These are phyloP conservation scores for Oasisia sp. DNA, from an alignment of 2,888 invertebrate genomes.

Conservation along the genomic window DNA sequence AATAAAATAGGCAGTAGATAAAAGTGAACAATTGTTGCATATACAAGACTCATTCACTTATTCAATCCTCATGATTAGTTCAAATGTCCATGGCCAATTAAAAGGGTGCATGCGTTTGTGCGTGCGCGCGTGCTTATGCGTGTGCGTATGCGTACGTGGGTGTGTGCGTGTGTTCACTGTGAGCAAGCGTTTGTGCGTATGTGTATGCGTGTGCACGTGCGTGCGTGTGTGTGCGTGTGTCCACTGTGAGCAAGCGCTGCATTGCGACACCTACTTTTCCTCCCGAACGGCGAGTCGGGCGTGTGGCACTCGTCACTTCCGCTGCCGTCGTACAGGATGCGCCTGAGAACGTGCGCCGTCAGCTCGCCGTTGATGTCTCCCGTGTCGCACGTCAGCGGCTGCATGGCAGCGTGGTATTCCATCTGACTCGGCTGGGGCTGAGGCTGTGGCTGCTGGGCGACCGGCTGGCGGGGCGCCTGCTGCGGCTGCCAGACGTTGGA, in stretches of 20 bases:
- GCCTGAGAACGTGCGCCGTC: constrained; percentile 28
- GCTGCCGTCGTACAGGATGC: constrained; percentile 26
- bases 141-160: not conserved
- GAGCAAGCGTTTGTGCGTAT: not conserved
- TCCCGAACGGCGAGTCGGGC: constrained; percentile 32
- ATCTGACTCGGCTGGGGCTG: not conserved
- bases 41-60: not conserved
- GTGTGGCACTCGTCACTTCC: constrained; percentile 30
- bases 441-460: not conserved
- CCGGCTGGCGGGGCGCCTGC: constrained; percentile 18
- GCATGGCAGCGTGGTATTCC: constrained; percentile 1
- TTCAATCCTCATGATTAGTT: not conserved
- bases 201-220: not conserved
- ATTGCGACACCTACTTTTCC: not conserved
- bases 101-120: not conserved
- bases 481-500: constrained; percentile 23
- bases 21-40: not conserved
- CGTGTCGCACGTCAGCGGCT: constrained; percentile 14
- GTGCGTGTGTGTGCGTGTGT: not conserved
- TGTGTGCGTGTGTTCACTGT: not conserved
- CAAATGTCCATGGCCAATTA: not conserved
- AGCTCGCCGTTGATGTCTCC: constrained; percentile 28
- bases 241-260: too few species aligned
- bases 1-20: not conserved
- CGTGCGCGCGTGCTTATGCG: not conserved